Percentiles rank a stretch among this genome's conserved stretches.
Conservation (phyloP, 2,888 invertebrate species). For the Acholoe squamosa region DNA sequence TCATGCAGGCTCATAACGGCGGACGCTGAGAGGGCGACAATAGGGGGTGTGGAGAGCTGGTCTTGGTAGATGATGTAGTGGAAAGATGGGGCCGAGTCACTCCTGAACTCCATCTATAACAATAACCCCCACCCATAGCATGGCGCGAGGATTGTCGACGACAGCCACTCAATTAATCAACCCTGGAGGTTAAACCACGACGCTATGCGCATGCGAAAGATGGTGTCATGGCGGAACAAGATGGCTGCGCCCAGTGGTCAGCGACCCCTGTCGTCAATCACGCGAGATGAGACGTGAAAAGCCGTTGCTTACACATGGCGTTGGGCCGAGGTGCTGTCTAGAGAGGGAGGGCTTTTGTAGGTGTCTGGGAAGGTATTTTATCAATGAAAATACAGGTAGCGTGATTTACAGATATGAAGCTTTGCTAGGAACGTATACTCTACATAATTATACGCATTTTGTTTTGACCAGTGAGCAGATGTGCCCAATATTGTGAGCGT, state of each 20-base stretch:
- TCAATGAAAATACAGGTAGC: too few species aligned
- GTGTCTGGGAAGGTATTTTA: too few species aligned
- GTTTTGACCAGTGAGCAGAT: too few species aligned
- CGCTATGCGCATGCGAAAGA: slow-evolving; percentile 14
- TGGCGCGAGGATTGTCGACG: background rate
- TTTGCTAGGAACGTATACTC: too few species aligned
- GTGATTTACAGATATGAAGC: too few species aligned
- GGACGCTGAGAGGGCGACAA: slow-evolving; percentile 19
- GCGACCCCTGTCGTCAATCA: slow-evolving; percentile 7
- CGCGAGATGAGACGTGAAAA: slow-evolving; percentile 1
- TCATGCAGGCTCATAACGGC: background rate
- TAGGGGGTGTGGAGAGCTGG: background rate
- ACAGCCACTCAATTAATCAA: slow-evolving; percentile 14
- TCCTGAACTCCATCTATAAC: slow-evolving; percentile 26
- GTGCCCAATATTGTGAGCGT: too few species aligned
- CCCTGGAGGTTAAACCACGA: background rate
- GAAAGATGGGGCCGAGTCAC: background rate
- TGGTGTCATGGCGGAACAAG: slow-evolving; percentile 11
- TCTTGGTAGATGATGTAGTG: background rate
- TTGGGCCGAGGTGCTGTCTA: background rate
- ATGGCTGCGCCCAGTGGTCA: slow-evolving; percentile 17
- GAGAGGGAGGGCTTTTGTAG: background rate
- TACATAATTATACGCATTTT: too few species aligned
- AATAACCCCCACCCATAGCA: background rate
- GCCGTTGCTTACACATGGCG: slow-evolving; percentile 16